These are phyloP conservation scores for Sparidentex hasta DNA, from an alignment of 2,797 vertebrate species.

Conservation along the genomic window DNA sequence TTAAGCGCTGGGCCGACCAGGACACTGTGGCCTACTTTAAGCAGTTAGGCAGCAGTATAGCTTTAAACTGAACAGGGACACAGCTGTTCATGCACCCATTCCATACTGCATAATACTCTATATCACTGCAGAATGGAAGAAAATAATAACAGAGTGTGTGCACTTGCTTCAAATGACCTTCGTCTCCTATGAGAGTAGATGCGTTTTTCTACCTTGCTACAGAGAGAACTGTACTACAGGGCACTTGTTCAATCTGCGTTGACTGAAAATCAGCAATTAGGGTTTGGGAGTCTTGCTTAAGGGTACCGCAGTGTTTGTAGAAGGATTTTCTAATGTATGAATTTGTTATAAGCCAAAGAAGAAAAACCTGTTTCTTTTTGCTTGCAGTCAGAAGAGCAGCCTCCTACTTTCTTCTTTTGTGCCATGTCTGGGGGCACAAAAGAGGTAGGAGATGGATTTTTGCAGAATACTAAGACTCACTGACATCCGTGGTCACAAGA, in stretches of 20 bases:
- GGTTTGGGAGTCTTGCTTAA: constrained; percentile 42
- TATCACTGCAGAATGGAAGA: neutral
- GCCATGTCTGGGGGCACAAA: constrained; percentile 31
- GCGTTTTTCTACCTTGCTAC: too few relatives aligned
- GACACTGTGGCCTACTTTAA: neutral
- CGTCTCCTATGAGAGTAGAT: neutral
- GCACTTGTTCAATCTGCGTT: neutral
- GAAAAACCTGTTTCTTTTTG: neutral
- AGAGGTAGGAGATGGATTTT: constrained; percentile 8
- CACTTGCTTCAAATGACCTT: neutral
- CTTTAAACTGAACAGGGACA: neutral
- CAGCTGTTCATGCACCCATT: neutral
- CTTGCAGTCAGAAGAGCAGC: constrained; percentile 32
- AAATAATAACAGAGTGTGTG: neutral
- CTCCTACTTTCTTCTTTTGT: constrained; percentile 41
- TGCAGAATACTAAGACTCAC: constrained; percentile 12
- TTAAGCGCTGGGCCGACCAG: neutral
- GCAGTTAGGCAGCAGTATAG: neutral
- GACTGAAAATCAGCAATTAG: constrained; percentile 34
- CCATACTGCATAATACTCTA: neutral
- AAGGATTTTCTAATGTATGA: constrained; percentile 16
- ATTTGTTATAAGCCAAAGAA: constrained; percentile 23
- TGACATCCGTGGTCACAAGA: constrained; percentile 30
- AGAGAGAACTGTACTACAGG: neutral
- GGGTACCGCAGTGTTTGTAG: constrained; percentile 32